A percentile compares a stretch with the other conserved stretches of the same genome.
Conservation (phyloP, 2,888 invertebrate genomes). For the Rhynchonema sp. region DNA sequence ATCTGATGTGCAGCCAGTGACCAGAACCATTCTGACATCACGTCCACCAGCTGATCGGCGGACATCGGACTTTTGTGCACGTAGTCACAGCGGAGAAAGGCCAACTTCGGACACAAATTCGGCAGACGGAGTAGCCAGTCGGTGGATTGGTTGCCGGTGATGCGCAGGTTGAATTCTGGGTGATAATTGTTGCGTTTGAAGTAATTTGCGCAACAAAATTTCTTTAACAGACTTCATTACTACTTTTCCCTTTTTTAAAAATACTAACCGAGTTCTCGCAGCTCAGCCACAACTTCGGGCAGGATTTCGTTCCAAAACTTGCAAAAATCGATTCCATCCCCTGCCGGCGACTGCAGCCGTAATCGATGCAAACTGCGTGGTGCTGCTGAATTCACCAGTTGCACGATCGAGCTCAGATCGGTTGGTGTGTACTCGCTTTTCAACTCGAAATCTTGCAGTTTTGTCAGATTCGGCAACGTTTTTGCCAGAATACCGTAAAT, state of each 20-base stretch:
- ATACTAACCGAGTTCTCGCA: too few relatives aligned
- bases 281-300: not conserved
- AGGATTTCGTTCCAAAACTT: not conserved
- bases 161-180: not conserved
- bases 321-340: not conserved
- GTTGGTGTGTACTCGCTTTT: not conserved
- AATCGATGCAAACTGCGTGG: not conserved
- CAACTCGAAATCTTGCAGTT: not conserved
- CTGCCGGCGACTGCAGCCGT: not conserved
- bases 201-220: too few relatives aligned
- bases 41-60: not conserved
- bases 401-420: not conserved
- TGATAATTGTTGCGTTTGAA: not conserved
- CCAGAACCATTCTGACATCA: not conserved
- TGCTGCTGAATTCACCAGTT: not conserved
- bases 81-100: not conserved
- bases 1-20: not conserved
- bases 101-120: not conserved
- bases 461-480: not conserved
- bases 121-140: not conserved
- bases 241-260: too few relatives aligned
- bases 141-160: not conserved
- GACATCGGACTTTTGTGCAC: not conserved
- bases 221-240: too few relatives aligned
- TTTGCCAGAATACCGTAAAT: not conserved